A percentile compares a stretch with the other conserved stretches of the same genome.
Conservation (phyloP, 2,113 vertebrate genomes). For the Todiramphus chloris region DNA sequence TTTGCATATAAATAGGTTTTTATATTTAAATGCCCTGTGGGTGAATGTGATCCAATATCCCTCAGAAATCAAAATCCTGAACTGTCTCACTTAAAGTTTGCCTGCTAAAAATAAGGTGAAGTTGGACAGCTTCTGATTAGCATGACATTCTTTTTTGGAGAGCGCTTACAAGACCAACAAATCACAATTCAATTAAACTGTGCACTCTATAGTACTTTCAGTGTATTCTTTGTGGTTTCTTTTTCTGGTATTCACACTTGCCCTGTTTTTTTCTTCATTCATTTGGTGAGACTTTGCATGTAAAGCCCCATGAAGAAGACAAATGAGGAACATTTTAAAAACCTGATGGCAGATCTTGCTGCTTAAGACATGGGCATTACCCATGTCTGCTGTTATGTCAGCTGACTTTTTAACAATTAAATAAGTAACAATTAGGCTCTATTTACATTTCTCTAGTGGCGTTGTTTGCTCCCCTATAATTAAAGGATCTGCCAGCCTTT, state of each 20-base stretch:
- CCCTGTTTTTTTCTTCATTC: neutral
- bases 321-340: neutral
- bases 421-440: constrained; percentile 15
- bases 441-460: constrained; percentile 16
- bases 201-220: neutral
- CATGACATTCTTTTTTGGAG: constrained; percentile 17
- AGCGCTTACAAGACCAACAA: constrained; percentile 27
- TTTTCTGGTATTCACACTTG: neutral
- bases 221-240: neutral
- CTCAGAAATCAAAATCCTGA: constrained; percentile 37
- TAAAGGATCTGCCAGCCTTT: constrained; percentile 4
- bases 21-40: constrained; percentile 40
- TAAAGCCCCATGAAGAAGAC: neutral
- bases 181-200: constrained; percentile 48
- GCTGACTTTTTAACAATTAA: neutral
- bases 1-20: constrained; percentile 72
- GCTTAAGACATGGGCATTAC: neutral
- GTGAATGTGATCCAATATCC: constrained; percentile 27
- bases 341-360: neutral
- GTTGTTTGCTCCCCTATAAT: constrained; percentile 18
- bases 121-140: constrained; percentile 39
- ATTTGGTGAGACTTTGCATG: neutral
- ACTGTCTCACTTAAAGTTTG: constrained; percentile 54
- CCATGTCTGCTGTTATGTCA: neutral
- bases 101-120: neutral